Evolutionary conservation across 2,888 invertebrate species (phyloP), one percentile per base, ranked within the genome.

Genomic region (Gymnosoma rotundatum): DNA sequence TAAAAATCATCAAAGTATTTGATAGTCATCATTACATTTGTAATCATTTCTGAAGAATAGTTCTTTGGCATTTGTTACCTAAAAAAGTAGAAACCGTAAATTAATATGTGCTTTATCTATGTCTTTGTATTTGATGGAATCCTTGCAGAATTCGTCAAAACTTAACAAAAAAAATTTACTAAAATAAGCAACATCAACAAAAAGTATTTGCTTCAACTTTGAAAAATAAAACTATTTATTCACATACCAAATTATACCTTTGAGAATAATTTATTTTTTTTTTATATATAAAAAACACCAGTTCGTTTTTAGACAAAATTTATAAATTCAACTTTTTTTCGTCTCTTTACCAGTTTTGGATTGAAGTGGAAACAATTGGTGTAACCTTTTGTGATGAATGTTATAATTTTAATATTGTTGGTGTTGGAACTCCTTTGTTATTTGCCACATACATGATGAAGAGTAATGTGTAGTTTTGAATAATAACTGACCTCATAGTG

Each of bases 191-290:
- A 72, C 21, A 16, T 61, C 66, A 78, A 50, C 54, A 74, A 56
- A 70, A 60, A 42, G 42, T 9, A 2, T 48, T 1, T 63, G 20
- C 63, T 56, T 58, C n/a, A 58, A 50, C 18, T 56, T 36, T 12
- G 42, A n/a, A 64, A 25, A 50, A n/a, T n/a, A n/a, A 78, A 75
- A 32, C 21, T 48, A 63, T 80, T 61, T 32, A 45, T 38, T 67
- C 66, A 56, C 36, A 10, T 38, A 56, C 60, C 60, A 81, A 84
- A 84, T 81, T 74, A 84, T 74, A 78, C 84, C 84, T 81, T 74
- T 78, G 84, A 74, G 84, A 84, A 84, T 84, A 81, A 81, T 81
- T 81, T 78, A 78, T 54, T 48, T 58, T 69, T 50, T 61, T 63
- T 73, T 70, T 70, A 67, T 66, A 12, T 20, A 7, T 14, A 32